Base-by-base conservation (phyloP, 2,888 invertebrate genomes). In the Ophioninae sp. region DNA sequence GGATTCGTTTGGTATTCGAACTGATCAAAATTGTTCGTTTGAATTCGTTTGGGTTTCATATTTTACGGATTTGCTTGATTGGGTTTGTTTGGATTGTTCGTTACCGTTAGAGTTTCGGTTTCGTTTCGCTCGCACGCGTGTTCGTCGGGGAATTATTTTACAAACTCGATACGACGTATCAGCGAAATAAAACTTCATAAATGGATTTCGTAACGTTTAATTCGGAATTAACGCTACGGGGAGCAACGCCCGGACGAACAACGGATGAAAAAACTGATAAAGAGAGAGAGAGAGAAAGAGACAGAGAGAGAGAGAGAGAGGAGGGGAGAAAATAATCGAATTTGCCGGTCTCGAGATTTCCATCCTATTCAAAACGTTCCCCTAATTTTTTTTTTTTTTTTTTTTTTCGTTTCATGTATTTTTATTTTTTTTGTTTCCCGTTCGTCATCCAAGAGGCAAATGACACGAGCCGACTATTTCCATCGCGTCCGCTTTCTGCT, bases 331-430 rank as follows among this genome's bases (percentile, higher is more conserved):
- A 64, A 73, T 73, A 69, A 62, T 77, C 21, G 13, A 69, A 77
- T 77, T 77, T 62, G 17, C 30, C 30, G 44, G 20, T 30, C 30
- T 6, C 50, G 44, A 57, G 57, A 75, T 75, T 77, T 61, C 50
- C 30, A 30, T 30, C 30, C 30, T 30, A 30, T 30, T 30, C 30
- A 30, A 30, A 30, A 30, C 3, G 44, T 37, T 30, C 30, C 2
- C 50, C 30, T 21, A 39, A 75, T 75, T 77, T 61, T 50, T 61
- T 62, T 62, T 13, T n/a, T n/a, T n/a, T n/a, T n/a, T n/a, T n/a
- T 57, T 17, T 39, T 39, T 59, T 20, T 13, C 56, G n/a, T n/a
- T n/a, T 7, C 21, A 37, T 41, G 13, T 57, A 65, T 59, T 20
- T 5, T 10, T 41, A 41, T 61, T 56, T 56, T 13, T 57, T 57